phyloP scores from a whole-genome alignment of 2,888 invertebrate species.

The Drosophila eohydei region DNA sequence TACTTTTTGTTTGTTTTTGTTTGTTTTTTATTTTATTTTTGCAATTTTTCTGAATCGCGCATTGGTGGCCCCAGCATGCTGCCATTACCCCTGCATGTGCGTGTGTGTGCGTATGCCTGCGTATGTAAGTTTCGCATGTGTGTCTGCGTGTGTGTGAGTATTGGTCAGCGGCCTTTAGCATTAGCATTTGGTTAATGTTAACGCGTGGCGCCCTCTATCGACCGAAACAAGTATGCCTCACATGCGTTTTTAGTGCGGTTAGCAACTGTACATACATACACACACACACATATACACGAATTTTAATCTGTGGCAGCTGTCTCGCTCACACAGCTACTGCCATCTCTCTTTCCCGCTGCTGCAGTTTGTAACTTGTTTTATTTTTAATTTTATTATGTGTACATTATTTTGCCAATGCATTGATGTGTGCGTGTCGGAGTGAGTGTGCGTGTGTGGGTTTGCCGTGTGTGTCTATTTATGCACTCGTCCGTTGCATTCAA shows the following conservation, averaged over 20 bases:
- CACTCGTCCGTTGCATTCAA: conserved; percentile 66
- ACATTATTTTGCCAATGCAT: conserved; percentile 61
- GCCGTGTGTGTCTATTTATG: conserved; percentile 58
- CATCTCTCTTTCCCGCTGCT: conserved; percentile 51
- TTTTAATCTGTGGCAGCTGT: conserved; percentile 20
- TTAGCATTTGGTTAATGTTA: conserved; percentile 79
- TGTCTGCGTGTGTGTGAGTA: conserved; percentile 13
- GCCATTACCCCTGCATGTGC: conserved; percentile 46
- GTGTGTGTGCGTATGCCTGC: background rate
- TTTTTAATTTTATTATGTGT: conserved; percentile 73
- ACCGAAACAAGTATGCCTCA: conserved; percentile 46
- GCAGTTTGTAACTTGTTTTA: conserved; percentile 58
- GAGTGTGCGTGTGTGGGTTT: conserved; percentile 23
- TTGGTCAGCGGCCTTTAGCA: conserved; percentile 68
- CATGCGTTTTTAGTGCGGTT: conserved; percentile 69
- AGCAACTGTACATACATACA: conserved; percentile 55
- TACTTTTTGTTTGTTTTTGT: conserved; percentile 52
- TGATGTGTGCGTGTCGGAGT: conserved; percentile 16
- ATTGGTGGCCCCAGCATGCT: conserved; percentile 57
- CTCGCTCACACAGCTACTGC: conserved; percentile 30
- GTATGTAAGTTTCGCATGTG: background rate
- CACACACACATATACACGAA: background rate
- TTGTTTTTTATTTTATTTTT: conserved; percentile 46
- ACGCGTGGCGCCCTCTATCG: conserved; percentile 57
- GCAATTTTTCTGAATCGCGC: conserved; percentile 56